Base-by-base conservation (phyloP, 2,797 vertebrate species). In the Takifugu rubripes region DNA sequence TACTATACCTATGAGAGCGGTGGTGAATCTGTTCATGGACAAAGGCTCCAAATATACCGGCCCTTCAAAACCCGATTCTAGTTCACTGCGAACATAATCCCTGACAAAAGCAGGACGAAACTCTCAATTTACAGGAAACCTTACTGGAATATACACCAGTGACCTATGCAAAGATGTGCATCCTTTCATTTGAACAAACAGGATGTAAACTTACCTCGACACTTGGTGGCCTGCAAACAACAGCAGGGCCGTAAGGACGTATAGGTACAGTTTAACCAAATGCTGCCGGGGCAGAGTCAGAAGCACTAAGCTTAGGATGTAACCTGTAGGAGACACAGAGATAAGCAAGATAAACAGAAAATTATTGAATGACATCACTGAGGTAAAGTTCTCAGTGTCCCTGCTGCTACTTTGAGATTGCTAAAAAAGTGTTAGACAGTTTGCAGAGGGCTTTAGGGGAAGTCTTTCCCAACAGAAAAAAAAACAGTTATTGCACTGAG, bases 141-240 rank as follows among this genome's bases (percentile, higher is more conserved):
- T 46, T 40, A 5, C 11, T 24, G 17, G 10, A 25, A 24, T 48
- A 11, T 48, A 24, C 5, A 57, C 14, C 8, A 58, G 29, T 42
- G 46, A 47, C 6, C 2, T 36, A 55, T 10, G 43, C 12, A 21
- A 52, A 31, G 24, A 45, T 17, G 15, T 45, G 43, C 3, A 45
- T 45, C 16, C 43, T 17, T 45, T 17, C 5, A 17, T 17, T n/a
- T 14, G 36, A 40, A 40, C 36, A 46, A 46, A 17, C 6, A 46
- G 44, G 44, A 46, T 46, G 16, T 46, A n/a, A 46, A 21, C 16
- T 46, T 75, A 98, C 97, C 96, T 96, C 79, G 97, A 99, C 68
- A 99, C 94, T 86, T 99, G 97, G 87, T 99, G 97, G 73, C 97
- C 96, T 75, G 96, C 94, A 74, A 95, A 99, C 63, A 99, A 92